Evolutionary conservation across 1,140 invertebrate genomes (phyloP), one percentile per base, ranked within the genome.

Genomic region (Scaptomyza graminum): DNA sequence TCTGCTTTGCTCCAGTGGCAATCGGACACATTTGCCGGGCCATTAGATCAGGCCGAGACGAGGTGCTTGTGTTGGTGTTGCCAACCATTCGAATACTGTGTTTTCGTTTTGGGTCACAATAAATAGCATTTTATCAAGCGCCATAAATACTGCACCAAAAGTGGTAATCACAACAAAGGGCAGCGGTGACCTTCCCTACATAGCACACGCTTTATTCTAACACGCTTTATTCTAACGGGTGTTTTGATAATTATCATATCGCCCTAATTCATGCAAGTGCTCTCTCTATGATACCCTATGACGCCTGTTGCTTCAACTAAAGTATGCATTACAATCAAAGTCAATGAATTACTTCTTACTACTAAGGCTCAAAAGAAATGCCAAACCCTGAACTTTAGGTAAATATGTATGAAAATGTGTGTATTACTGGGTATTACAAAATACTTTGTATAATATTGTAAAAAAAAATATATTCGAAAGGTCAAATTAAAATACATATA

Each of bases 71-170:
- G 70, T 66, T 49, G 65, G 76, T 74, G 70, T 66, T 79, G 70
- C 66, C 67, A 69, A 62, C 69, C 64, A 76, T 74, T 76, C 71
- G 70, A 67, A 84, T 70, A 77, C 59, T 67, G 74, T 34, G 31
- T 34, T 34, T 2, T 84, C 80, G 76, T 89, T 89, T 90, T 81
- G 80, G 81, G 81, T 79, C 85, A 90, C 69, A 90, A 90, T 90
- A 85, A 90, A 90, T 90, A 90, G 87, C 73, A 70, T 76, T 74
- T 34, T 34, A 1, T 52, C 61, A 76, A 82, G 81, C 70, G 65
- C 69, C 72, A 90, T 90, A 90, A 90, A 90, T 90, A 71, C 64
- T 65, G 68, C 44, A 59, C 49, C 67, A 54, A 67, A 64, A 63
- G 63, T 41, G 57, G 61, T 80, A 72, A 89, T 85, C 80, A 89